phyloP scores from a whole-genome alignment of 2,797 vertebrate genomes.

The Gallinago stenura region DNA sequence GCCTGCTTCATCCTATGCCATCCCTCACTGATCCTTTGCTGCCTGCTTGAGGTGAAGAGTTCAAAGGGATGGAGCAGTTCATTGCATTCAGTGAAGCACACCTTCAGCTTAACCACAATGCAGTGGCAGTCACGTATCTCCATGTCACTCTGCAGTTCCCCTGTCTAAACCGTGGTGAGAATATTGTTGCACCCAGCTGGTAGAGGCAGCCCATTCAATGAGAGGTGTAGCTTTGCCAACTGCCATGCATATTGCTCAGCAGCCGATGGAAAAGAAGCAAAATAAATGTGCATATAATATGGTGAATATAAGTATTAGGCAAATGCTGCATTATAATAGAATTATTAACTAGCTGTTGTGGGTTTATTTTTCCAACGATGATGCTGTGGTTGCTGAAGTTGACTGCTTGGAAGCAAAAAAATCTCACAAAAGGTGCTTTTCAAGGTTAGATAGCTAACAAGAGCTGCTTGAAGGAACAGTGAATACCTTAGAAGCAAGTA shows the following conservation, averaged over 20 bases:
- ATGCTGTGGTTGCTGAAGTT: neutral
- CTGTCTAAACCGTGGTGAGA: neutral
- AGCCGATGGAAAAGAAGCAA: neutral
- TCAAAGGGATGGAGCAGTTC: neutral
- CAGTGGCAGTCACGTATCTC: neutral
- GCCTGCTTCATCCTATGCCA: neutral
- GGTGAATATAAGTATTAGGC: neutral
- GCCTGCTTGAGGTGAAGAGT: neutral
- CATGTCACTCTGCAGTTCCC: neutral
- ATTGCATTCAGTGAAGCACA: neutral
- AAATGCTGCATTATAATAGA: neutral
- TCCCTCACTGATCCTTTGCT: neutral
- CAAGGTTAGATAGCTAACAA: neutral
- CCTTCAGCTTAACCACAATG: rapidly evolving
- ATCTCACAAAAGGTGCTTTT: neutral
- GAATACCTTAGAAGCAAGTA: neutral
- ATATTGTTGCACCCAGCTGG: neutral
- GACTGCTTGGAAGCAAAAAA: neutral
- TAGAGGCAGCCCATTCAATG: neutral
- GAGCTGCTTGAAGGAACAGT: neutral
- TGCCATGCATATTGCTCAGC: neutral
- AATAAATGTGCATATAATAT: neutral
- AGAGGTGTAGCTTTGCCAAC: neutral
- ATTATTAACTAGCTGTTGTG: neutral
- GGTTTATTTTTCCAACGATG: neutral